phyloP scores from a whole-genome alignment of 2,888 invertebrate species.

The Leptarthrus brevirostris region DNA sequence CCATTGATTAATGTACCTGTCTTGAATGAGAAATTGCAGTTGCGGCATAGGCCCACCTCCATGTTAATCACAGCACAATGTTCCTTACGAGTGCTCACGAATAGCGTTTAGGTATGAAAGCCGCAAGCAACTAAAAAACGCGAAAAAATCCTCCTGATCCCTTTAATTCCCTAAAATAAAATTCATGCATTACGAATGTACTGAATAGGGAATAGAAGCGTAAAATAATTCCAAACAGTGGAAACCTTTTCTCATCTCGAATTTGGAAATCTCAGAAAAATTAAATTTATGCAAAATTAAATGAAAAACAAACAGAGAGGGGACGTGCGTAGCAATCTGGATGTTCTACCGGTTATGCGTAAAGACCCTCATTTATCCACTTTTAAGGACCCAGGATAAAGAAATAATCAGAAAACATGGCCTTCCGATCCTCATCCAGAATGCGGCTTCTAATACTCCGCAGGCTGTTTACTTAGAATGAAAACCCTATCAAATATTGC shows the following conservation, averaged over 20 bases:
- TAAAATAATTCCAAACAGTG: neutral
- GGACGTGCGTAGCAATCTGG: neutral
- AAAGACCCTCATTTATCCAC: constrained; percentile 36
- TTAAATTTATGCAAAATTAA: constrained; percentile 46
- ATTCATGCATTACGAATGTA: too few species aligned
- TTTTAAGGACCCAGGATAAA: constrained; percentile 29
- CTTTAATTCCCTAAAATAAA: neutral
- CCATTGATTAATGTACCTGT: constrained; percentile 27
- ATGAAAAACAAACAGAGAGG: constrained; percentile 36
- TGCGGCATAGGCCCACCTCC: constrained; percentile 1
- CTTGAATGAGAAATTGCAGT: constrained; percentile 28
- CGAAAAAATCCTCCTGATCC: neutral
- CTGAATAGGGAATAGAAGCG: neutral
- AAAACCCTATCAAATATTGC: constrained; percentile 39
- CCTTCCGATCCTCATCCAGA: neutral
- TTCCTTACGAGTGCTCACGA: too few species aligned
- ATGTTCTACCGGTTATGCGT: constrained; percentile 4
- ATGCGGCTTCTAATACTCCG: constrained; percentile 21
- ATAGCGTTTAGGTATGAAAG: too few species aligned
- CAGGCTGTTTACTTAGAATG: constrained; percentile 19
- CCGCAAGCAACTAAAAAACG: neutral
- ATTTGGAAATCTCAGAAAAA: constrained; percentile 5
- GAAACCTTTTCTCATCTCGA: neutral
- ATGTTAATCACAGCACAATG: neutral
- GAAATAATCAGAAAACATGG: constrained; percentile 39